phyloP scores from a whole-genome alignment of 2,797 vertebrate species.

The Coccyzus lansbergi region DNA sequence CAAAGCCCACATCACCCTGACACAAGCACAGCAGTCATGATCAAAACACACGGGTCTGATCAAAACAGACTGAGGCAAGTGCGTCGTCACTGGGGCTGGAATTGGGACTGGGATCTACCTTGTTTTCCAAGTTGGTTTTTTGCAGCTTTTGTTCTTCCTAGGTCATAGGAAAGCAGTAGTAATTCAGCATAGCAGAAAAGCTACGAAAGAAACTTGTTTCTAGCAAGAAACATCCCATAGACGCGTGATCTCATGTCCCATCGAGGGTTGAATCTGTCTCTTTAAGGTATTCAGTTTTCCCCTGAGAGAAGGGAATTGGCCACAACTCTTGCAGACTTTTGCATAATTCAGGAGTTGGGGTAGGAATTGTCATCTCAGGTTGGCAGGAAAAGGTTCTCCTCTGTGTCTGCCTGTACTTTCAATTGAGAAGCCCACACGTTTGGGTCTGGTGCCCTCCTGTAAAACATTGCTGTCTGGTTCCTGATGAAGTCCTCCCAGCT shows the following conservation, averaged over 20 bases:
- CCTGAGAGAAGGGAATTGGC: not conserved
- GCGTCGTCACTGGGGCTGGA: no score
- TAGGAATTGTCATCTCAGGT: not conserved
- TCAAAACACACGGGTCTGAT: not conserved
- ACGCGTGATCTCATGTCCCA: not conserved
- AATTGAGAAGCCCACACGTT: not conserved
- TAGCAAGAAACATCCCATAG: not conserved
- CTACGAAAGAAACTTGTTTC: not conserved
- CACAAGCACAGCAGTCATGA: not conserved
- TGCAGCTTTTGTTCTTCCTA: not conserved
- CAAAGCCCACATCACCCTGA: not conserved
- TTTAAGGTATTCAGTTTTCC: not conserved
- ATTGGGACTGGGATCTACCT: not conserved
- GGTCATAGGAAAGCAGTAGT: not conserved
- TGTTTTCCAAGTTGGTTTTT: not conserved
- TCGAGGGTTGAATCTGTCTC: not conserved
- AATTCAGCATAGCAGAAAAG: not conserved
- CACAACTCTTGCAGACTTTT: not conserved
- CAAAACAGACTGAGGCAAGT: not conserved
- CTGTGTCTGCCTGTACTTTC: rapidly evolving
- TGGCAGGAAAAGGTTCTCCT: not conserved
- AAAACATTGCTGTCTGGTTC: not conserved
- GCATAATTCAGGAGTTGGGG: not conserved
- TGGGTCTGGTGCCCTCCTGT: not conserved
- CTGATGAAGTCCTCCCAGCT: not conserved